phyloP scores from a whole-genome alignment of 2,888 invertebrate genomes.

The Allygus modestus region DNA sequence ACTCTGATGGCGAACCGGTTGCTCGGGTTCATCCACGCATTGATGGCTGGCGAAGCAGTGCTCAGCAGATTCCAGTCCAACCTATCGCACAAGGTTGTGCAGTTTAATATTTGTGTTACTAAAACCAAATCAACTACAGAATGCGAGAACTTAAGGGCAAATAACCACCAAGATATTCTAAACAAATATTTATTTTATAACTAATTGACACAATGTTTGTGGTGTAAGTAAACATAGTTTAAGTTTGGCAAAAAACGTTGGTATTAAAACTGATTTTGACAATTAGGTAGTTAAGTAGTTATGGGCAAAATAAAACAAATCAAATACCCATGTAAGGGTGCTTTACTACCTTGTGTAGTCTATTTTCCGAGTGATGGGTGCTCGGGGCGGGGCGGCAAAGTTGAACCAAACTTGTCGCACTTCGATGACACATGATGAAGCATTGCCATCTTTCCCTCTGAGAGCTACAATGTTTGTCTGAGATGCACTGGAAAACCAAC shows the following conservation, averaged over 20 bases:
- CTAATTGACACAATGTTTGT: too few relatives aligned
- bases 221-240: too few relatives aligned
- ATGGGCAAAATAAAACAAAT: background rate
- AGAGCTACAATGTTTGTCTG: slow-evolving; percentile 64
- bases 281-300: too few relatives aligned
- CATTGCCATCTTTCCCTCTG: slow-evolving; percentile 80
- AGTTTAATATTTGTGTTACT: too few relatives aligned
- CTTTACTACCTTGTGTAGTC: slow-evolving; percentile 88
- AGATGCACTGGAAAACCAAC: slow-evolving; percentile 62
- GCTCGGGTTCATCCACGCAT: slow-evolving; percentile 98
- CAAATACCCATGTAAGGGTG: background rate
- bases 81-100: slow-evolving; percentile 74
- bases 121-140: too few relatives aligned
- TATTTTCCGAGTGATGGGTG: slow-evolving; percentile 95
- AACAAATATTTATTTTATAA: too few relatives aligned
- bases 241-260: too few relatives aligned
- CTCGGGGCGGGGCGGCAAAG: slow-evolving; percentile 97
- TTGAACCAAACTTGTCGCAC: slow-evolving; percentile 97
- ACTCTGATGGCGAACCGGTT: slow-evolving; percentile 92
- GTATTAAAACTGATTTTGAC: too few relatives aligned
- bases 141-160: too few relatives aligned
- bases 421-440: slow-evolving; percentile 92
- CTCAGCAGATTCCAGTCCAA: slow-evolving; percentile 97
- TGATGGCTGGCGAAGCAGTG: slow-evolving; percentile 97
- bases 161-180: too few relatives aligned